These are phyloP conservation scores for Drosophila longiperda DNA, from an alignment of 2,888 invertebrate species.

Conservation along the genomic window DNA sequence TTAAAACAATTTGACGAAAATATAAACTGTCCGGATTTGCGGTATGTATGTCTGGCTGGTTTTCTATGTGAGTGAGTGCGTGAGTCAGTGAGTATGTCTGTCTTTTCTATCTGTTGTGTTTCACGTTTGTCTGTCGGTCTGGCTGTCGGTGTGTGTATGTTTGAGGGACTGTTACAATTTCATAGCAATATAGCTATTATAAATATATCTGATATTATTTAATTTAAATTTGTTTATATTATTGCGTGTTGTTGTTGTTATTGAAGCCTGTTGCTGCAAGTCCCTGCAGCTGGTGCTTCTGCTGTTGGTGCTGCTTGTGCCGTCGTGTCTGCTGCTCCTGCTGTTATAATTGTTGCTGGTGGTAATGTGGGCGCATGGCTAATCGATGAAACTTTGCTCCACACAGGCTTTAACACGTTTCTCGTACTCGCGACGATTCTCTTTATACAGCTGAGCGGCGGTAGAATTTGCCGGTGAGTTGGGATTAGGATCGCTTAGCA, in stretches of 20 bases:
- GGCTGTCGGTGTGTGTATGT: slow-evolving; percentile 29
- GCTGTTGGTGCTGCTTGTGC: slow-evolving; percentile 27
- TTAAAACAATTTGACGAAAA: slow-evolving; percentile 55
- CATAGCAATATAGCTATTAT: slow-evolving; percentile 73
- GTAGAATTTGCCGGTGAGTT: slow-evolving; percentile 99
- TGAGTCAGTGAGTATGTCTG: slow-evolving; percentile 11
- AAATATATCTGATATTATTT: slow-evolving; percentile 75
- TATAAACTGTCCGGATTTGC: slow-evolving; percentile 43
- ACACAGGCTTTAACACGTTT: slow-evolving; percentile 99
- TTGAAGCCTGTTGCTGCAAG: slow-evolving; percentile 49
- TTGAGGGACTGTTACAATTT: slow-evolving; percentile 76
- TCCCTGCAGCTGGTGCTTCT: slow-evolving; percentile 30
- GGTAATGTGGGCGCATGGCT: slow-evolving; percentile 85
- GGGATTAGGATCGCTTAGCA: slow-evolving; percentile 99
- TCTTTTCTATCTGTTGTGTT: slow-evolving; percentile 15
- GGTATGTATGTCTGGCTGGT: not conserved
- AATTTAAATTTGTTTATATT: slow-evolving; percentile 76
- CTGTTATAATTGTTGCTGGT: slow-evolving; percentile 43
- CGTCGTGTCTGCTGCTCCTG: slow-evolving; percentile 25
- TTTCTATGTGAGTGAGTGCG: slow-evolving; percentile 13
- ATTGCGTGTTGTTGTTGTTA: slow-evolving; percentile 64
- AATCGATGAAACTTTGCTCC: slow-evolving; percentile 99
- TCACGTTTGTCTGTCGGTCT: slow-evolving; percentile 24
- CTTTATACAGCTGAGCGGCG: slow-evolving; percentile 99
- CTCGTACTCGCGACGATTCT: slow-evolving; percentile 99